Percentiles rank a stretch among this genome's conserved stretches.
Conservation (phyloP, 1,140 invertebrate species). For the Drosophila insularis region DNA sequence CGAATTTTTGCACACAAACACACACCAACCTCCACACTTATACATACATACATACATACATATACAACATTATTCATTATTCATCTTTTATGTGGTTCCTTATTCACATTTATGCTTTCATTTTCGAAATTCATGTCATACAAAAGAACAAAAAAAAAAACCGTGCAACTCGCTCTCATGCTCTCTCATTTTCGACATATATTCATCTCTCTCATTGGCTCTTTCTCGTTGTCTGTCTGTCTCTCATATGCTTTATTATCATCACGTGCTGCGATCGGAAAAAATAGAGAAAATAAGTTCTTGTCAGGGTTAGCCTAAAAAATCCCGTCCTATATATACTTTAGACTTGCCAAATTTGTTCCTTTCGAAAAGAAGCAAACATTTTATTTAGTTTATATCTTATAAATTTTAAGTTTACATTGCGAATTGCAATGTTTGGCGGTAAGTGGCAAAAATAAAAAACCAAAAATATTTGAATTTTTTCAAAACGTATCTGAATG, state of each 20-base stretch:
- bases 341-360: neutral
- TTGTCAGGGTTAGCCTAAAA: slow-evolving; percentile 69
- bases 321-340: slow-evolving; percentile 26
- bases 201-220: slow-evolving; percentile 11
- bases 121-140: slow-evolving; percentile 45
- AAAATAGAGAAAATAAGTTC: slow-evolving; percentile 59
- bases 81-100: slow-evolving; percentile 52
- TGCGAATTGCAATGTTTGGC: slow-evolving; percentile 75
- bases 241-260: slow-evolving; percentile 37
- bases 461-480: neutral
- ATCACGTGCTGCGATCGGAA: slow-evolving; percentile 60
- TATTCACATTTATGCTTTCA: slow-evolving; percentile 36
- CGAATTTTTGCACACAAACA: slow-evolving; percentile 58
- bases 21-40: slow-evolving; percentile 7
- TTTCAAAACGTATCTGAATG: slow-evolving; percentile 38
- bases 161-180: slow-evolving; percentile 56
- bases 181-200: slow-evolving; percentile 26
- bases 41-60: slow-evolving; percentile 36
- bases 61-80: slow-evolving; percentile 12
- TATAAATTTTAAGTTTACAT: slow-evolving; percentile 69
- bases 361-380: slow-evolving; percentile 12
- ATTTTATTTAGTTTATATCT: slow-evolving; percentile 22
- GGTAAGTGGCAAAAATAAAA: slow-evolving; percentile 68
- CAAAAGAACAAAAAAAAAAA: slow-evolving; percentile 25
- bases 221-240: slow-evolving; percentile 7